Conservation (phyloP, 2,113 vertebrate genomes). For the Bambusicola thoracicus region DNA sequence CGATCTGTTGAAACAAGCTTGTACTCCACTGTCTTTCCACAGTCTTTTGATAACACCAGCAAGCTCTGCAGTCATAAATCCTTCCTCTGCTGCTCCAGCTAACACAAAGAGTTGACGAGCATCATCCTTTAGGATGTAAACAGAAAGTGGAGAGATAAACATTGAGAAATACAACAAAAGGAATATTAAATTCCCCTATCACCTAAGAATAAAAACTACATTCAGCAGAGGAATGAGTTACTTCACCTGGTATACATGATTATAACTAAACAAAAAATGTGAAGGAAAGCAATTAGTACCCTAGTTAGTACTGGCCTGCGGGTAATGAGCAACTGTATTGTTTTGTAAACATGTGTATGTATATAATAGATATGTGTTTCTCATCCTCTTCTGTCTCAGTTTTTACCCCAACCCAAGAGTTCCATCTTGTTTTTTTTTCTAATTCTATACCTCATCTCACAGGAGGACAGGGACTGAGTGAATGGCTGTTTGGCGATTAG, state of each 20-base stretch:
- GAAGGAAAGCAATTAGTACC: background rate
- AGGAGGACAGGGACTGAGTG: too few species aligned
- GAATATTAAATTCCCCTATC: background rate
- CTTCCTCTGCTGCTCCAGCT: constrained; percentile 95
- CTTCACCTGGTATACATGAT: background rate
- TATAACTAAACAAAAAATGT: background rate
- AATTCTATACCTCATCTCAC: too few species aligned
- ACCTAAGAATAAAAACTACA: background rate
- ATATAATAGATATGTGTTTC: too few species aligned
- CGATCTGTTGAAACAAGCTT: constrained; percentile 95
- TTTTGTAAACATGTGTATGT: too few species aligned
- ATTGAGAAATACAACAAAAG: background rate
- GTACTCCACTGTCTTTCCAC: constrained; percentile 95
- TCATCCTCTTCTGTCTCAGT: too few species aligned
- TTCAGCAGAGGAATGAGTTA: background rate
- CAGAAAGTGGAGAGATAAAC: background rate
- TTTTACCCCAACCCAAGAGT: too few species aligned
- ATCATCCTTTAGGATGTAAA: constrained; percentile 85
- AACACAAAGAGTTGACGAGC: constrained; percentile 96
- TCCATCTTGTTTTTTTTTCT: too few species aligned
- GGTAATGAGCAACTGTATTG: too few species aligned
- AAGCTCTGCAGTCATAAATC: constrained; percentile 97
- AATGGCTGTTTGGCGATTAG: too few species aligned
- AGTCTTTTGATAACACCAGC: constrained; percentile 96
- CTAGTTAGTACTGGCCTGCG: background rate